Evolutionary conservation across 2,888 invertebrate species (phyloP).

Genomic region (Spisula subtruncata): DNA sequence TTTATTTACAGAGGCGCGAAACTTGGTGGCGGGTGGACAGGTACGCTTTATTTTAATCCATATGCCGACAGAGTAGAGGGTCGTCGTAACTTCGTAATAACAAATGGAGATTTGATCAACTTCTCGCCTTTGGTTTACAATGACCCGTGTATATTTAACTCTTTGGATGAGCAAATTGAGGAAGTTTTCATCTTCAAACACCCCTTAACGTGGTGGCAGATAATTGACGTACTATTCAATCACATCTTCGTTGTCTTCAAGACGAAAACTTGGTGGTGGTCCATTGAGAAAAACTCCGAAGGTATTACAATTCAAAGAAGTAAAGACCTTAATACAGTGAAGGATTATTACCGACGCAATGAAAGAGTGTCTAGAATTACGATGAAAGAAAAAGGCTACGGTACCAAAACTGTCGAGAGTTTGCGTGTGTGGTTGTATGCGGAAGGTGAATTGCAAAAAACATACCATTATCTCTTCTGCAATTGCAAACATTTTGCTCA

Average conservation of each 20-base stretch:
- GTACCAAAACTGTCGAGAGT: no score
- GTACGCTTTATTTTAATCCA: background rate
- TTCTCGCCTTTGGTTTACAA: background rate
- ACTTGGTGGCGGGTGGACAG: background rate
- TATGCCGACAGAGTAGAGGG: background rate
- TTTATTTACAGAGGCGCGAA: conserved; percentile 6
- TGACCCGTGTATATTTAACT: no score
- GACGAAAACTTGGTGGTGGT: conserved; percentile 43
- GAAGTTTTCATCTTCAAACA: background rate
- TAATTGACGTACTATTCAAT: background rate
- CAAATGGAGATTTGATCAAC: background rate
- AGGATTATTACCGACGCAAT: no score
- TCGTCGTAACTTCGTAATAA: background rate
- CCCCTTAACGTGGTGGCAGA: background rate
- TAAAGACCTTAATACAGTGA: no score
- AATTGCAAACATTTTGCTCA: no score
- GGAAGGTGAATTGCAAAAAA: no score
- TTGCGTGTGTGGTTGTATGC: no score
- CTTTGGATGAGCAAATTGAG: conserved; percentile 27
- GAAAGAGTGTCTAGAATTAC: no score
- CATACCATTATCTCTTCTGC: no score
- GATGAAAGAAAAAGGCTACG: no score
- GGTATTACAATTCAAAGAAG: no score
- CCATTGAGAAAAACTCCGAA: background rate
- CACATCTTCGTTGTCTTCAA: conserved; percentile 42